Conservation (phyloP, 2,888 invertebrate genomes). For the Sinohyriopsis cumingii region DNA sequence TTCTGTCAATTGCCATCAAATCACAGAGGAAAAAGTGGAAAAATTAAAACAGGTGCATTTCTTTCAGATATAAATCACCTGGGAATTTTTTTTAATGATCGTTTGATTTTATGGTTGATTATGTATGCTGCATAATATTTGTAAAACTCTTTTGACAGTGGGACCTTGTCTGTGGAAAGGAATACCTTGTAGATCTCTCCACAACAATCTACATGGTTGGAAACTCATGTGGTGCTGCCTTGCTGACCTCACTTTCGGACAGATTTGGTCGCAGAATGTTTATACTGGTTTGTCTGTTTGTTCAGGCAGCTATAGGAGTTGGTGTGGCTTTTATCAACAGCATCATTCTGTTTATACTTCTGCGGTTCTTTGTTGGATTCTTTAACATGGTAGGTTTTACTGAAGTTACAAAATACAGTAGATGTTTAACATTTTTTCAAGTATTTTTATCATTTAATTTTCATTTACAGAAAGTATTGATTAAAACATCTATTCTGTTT, state of each 20-base stretch:
- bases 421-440: neutral
- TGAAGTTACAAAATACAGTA: neutral
- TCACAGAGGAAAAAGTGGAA: no score
- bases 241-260: conserved; percentile 57
- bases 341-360: conserved; percentile 46
- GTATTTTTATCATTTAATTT: neutral
- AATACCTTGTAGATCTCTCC: conserved; percentile 56
- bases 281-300: conserved; percentile 44
- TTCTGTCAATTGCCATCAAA: no score
- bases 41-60: no score
- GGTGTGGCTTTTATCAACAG: conserved; percentile 44
- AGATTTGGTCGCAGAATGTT: conserved; percentile 56
- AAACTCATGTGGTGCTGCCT: conserved; percentile 50
- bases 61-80: no score
- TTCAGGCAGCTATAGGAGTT: conserved; percentile 52
- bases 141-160: conserved; percentile 42
- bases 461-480: neutral
- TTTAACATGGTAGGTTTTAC: conserved; percentile 55
- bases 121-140: no score
- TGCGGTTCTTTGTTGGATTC: conserved; percentile 58
- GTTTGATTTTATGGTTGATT: no score
- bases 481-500: neutral
- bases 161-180: conserved; percentile 57
- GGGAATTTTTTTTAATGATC: no score
- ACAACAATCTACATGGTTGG: conserved; percentile 64